Conservation (phyloP, 2,797 vertebrate genomes). For the Melanogrammus aeglefinus region DNA sequence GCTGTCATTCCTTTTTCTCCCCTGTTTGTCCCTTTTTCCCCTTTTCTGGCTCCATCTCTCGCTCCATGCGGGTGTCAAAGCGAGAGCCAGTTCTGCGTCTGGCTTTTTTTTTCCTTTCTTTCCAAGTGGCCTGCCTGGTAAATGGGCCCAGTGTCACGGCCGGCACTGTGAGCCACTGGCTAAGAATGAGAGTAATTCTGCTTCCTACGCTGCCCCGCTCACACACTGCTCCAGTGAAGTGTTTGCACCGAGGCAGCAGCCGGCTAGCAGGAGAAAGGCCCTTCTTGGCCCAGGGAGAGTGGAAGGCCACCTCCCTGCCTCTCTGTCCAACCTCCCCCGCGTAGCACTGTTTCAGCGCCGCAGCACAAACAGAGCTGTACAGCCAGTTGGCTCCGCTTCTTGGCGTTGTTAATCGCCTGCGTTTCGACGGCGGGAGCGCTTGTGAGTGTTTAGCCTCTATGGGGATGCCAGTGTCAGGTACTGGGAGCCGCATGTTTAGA, state of each 20-base stretch:
- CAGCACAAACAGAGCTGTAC: constrained; percentile 58
- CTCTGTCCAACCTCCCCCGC: neutral
- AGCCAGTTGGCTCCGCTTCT: constrained; percentile 54
- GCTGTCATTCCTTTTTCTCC: neutral
- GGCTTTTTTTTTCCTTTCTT: neutral
- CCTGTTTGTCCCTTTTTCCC: constrained; percentile 7
- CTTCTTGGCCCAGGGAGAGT: neutral
- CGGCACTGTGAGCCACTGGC: constrained; percentile 33
- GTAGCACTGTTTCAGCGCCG: constrained; percentile 55
- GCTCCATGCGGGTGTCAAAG: constrained; percentile 16
- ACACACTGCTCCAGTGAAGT: constrained; percentile 58
- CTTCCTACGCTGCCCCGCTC: constrained; percentile 55
- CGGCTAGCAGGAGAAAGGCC: constrained; percentile 28
- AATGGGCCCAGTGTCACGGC: constrained; percentile 49
- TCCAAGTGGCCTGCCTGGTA: constrained; percentile 25
- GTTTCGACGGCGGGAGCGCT: constrained; percentile 46
- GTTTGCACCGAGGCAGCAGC: constrained; percentile 28
- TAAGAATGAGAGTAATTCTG: constrained; percentile 68
- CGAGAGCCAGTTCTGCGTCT: constrained; percentile 20
- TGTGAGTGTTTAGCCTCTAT: constrained; percentile 40
- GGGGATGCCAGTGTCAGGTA: constrained; percentile 59
- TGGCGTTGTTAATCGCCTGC: constrained; percentile 34
- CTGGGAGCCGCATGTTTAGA: constrained; percentile 47
- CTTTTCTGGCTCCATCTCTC: constrained; percentile 2
- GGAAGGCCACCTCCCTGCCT: neutral